phyloP scores from a whole-genome alignment of 2,113 vertebrate species.

The Hydropotes inermis region DNA sequence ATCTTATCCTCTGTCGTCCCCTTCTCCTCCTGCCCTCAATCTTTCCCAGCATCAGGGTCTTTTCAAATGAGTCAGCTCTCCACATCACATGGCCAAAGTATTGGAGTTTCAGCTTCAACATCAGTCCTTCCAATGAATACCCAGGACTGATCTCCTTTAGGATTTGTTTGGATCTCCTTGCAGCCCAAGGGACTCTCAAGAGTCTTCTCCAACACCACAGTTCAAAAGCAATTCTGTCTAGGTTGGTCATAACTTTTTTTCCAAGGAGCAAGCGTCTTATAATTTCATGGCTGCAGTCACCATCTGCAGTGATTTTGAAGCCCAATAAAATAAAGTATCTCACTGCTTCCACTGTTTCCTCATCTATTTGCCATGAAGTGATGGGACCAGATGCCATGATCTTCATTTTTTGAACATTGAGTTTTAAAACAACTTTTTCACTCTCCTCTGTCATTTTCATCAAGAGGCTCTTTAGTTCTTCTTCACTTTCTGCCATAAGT shows the following conservation, averaged over 20 bases:
- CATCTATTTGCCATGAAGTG: neutral
- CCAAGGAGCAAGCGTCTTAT: neutral
- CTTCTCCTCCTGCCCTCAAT: neutral
- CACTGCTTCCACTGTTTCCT: neutral
- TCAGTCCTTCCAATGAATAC: neutral
- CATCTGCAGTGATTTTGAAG: neutral
- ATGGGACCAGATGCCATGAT: neutral
- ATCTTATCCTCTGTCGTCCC: neutral
- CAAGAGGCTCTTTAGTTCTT: neutral
- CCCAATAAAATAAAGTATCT: neutral
- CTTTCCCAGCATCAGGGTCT: neutral
- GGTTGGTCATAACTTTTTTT: neutral
- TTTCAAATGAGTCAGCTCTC: neutral
- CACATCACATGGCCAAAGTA: neutral
- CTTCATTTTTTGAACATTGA: neutral
- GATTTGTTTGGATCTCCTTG: neutral
- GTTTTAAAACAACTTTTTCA: neutral
- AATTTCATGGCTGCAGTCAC: neutral
- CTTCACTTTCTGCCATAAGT: neutral
- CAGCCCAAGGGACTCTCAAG: neutral
- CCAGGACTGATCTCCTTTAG: neutral
- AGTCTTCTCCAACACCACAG: neutral
- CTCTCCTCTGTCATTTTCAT: neutral
- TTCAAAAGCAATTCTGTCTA: neutral
- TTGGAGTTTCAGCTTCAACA: neutral